These are phyloP conservation scores for Linepithema humile DNA, from an alignment of 1,140 invertebrate genomes.

Conservation along the genomic window DNA sequence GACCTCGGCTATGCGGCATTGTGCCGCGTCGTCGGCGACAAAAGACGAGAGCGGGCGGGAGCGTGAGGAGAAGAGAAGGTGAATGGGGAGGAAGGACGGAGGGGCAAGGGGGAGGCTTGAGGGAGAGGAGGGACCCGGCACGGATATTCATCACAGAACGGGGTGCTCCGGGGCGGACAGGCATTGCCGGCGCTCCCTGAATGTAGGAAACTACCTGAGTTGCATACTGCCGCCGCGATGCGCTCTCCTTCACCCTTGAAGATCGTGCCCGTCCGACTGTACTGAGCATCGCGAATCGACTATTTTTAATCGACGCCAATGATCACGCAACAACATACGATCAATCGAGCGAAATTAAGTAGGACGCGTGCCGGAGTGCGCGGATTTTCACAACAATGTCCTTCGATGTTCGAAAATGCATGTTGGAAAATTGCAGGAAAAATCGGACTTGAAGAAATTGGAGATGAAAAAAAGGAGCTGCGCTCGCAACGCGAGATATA, in stretches of 20 bases:
- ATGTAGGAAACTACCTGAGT: constrained; percentile 70
- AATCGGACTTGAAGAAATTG: background rate
- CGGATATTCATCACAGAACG: constrained; percentile 67
- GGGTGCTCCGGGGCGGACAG: constrained; percentile 64
- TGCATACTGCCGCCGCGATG: background rate
- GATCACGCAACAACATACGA: no score
- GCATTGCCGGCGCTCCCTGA: constrained; percentile 59
- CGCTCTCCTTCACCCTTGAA: background rate
- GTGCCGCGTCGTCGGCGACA: constrained; percentile 67
- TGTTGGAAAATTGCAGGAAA: no score
- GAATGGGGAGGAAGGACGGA: background rate
- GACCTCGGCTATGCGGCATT: constrained; percentile 56
- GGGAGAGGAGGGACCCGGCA: constrained; percentile 29
- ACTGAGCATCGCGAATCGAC: background rate
- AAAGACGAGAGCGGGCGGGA: constrained; percentile 41
- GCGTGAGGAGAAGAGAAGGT: constrained; percentile 15
- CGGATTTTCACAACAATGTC: no score
- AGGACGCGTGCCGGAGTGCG: no score
- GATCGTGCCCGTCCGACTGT: background rate
- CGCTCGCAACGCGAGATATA: no score
- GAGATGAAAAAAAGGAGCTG: no score
- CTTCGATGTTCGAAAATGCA: no score
- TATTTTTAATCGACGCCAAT: constrained; percentile 4
- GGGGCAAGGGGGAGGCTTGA: background rate
- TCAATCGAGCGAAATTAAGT: no score